phyloP scores from a whole-genome alignment of 2,113 vertebrate genomes.

The Myrmecophaga tridactyla region DNA sequence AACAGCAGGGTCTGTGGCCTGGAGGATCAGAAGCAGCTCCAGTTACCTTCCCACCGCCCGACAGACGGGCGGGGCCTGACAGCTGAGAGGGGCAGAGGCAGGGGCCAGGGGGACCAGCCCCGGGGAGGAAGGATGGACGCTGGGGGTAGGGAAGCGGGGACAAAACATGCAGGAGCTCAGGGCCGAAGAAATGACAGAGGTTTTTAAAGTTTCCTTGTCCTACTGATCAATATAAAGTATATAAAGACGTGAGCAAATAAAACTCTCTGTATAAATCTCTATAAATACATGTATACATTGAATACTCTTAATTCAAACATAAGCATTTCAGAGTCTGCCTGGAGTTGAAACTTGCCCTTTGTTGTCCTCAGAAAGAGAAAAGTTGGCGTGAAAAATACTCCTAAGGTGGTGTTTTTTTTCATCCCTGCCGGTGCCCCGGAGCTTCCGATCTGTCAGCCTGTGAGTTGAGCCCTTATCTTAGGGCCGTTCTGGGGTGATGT shows the following conservation, averaged over 20 bases:
- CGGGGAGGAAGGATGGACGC: neutral
- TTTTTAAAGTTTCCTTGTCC: neutral
- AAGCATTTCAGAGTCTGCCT: neutral
- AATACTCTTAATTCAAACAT: fast-evolving
- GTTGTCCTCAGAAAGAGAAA: neutral
- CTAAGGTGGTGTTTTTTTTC: neutral
- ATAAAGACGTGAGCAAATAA: no score
- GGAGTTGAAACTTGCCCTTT: fast-evolving
- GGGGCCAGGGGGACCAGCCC: neutral
- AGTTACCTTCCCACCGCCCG: neutral
- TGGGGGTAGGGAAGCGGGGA: fast-evolving
- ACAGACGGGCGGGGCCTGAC: neutral
- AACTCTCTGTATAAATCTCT: no score
- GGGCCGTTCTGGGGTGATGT: neutral
- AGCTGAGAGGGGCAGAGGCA: neutral
- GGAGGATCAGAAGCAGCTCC: no score
- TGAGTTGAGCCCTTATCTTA: conserved; percentile 50
- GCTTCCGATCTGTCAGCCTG: fast-evolving
- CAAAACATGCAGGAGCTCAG: neutral
- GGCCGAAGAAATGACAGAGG: neutral
- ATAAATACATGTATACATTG: no score
- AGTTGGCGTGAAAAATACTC: fast-evolving
- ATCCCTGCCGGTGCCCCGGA: neutral
- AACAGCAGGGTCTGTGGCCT: fast-evolving
- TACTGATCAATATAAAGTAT: no score